Evolutionary conservation across 2,888 invertebrate species (phyloP), one percentile per base, ranked within the genome.

Genomic region (Leptopilina myrica): DNA sequence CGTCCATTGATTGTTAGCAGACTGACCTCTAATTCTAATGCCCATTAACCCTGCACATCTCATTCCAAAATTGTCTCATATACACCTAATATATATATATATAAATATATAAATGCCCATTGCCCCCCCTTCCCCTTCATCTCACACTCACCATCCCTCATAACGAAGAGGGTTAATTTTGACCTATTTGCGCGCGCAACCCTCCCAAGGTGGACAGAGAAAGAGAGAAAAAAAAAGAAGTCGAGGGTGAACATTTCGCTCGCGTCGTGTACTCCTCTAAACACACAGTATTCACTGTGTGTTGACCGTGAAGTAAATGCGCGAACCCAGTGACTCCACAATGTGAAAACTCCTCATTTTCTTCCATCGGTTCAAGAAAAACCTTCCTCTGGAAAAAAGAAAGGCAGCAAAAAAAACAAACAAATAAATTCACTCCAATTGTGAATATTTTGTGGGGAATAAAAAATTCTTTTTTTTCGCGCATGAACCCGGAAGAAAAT

Each of bases 291-390:
- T 80, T 79, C 49, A 69, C 14, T 33, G n/a, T 73, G n/a, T 56
- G 73, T 73, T 73, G 73, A 76, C 80, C 80, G 82, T 80, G 85
- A 84, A 82, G 85, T 83, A 59, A 59, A 85, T 84, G 84, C 83
- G 82, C 80, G 81, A 76, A 59, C 75, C 80, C 79, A 73, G 76
- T 79, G 73, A 78, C 75, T 79, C 69, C 64, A 56, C 75, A 77
- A 78, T 79, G 78, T 76, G 77, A 81, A 78, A 69, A 43, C 64
- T 73, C 77, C 46, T 67, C 1, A 49, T 49, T 64, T 56, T 80
- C 49, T 69, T 76, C 64, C 76, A 33, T 43, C 62, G 11, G 9
- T 33, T 33, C 62, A 77, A 66, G 64, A 78, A 80, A 64, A 43
- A 53, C 5, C 59, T 15, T 14, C 65, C 65, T 43, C 33, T 15